phyloP scores from a whole-genome alignment of 2,113 vertebrate genomes.

The Origma solitaria region DNA sequence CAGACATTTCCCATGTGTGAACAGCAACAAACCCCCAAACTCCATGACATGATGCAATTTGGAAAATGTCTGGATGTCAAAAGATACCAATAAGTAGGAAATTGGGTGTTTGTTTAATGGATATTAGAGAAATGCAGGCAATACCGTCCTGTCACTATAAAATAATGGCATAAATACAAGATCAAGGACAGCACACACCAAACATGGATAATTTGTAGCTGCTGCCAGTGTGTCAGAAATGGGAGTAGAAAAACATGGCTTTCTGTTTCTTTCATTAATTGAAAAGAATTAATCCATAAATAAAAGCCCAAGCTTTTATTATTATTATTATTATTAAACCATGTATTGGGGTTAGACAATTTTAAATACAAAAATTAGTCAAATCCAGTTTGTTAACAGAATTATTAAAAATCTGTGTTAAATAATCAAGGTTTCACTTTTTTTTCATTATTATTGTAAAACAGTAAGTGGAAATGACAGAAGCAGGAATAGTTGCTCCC shows the following conservation, averaged over 20 bases:
- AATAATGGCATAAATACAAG: neutral
- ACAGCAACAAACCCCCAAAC: neutral
- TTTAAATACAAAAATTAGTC: neutral
- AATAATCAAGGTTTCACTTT: neutral
- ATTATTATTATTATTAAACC: neutral
- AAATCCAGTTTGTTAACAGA: neutral
- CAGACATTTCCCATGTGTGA: neutral
- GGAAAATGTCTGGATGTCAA: neutral
- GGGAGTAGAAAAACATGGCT: neutral
- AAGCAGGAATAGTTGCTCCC: neutral
- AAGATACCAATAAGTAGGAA: neutral
- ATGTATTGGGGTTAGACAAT: neutral
- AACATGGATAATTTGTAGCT: neutral
- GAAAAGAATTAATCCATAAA: neutral
- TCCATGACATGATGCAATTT: neutral
- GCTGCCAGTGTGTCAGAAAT: neutral
- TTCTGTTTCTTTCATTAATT: neutral
- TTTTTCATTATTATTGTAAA: neutral
- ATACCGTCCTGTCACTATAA: neutral
- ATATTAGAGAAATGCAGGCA: neutral
- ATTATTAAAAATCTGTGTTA: neutral
- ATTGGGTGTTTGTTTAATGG: neutral
- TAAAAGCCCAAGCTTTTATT: neutral
- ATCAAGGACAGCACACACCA: neutral
- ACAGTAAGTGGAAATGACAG: neutral